Percentiles rank a stretch among this genome's conserved stretches.
phyloP scores from a whole-genome alignment of 2,888 invertebrate species.

The Zaprionus lineosus region DNA sequence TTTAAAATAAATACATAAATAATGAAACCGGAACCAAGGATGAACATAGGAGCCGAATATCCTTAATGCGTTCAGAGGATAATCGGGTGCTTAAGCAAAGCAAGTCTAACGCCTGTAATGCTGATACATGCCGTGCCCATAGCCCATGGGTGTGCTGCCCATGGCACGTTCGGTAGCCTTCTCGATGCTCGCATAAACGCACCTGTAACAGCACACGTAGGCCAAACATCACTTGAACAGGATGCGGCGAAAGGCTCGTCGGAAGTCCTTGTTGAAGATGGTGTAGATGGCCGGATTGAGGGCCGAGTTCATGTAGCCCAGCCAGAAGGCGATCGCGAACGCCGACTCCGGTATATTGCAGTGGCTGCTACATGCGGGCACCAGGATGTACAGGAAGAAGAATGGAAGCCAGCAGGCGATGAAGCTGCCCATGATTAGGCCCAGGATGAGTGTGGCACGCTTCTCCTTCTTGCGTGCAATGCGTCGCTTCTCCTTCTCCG shows the following conservation, averaged over 20 bases:
- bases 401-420: constrained; percentile 99
- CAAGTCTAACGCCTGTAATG: constrained; percentile 82
- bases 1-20: constrained; percentile 4
- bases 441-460: constrained; percentile 96
- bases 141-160: constrained; percentile 83
- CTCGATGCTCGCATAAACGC: constrained; percentile 85
- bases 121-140: constrained; percentile 81
- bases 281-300: constrained; percentile 98
- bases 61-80: too few relatives aligned
- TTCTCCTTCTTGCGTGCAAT: constrained; percentile 98
- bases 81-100: constrained; percentile 44
- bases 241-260: constrained; percentile 96
- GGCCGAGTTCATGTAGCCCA: constrained; percentile 98
- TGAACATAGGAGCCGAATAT: too few relatives aligned
- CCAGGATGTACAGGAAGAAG: constrained; percentile 95
- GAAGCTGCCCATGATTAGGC: constrained; percentile 99
- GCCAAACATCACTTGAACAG: constrained; percentile 97
- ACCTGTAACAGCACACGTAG: constrained; percentile 91
- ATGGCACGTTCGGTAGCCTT: constrained; percentile 83
- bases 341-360: constrained; percentile 92
- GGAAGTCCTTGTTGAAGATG: constrained; percentile 98
- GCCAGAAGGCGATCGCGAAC: constrained; percentile 97
- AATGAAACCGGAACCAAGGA: background rate
- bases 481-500: constrained; percentile 95
- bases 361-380: constrained; percentile 88